These are phyloP conservation scores for Saccostrea cuccullata DNA, from an alignment of 1,140 invertebrate species.

Conservation along the genomic window DNA sequence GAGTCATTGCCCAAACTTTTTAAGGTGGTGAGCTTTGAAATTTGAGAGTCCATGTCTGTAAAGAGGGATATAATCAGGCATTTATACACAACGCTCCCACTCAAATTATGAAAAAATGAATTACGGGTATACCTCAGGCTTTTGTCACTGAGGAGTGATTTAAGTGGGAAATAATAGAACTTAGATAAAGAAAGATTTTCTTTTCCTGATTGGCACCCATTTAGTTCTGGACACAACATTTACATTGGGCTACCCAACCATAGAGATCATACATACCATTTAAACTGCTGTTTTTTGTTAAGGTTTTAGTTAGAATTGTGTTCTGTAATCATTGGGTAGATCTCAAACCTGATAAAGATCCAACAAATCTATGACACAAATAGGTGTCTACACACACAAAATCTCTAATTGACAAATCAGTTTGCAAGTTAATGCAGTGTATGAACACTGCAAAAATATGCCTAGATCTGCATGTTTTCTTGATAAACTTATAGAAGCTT, in stretches of 20 bases:
- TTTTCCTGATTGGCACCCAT: slow-evolving; percentile 32
- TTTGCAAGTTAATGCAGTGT: neutral
- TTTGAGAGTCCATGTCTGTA: neutral
- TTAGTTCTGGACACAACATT: neutral
- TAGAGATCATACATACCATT: slow-evolving; percentile 17
- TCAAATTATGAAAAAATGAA: slow-evolving; percentile 24
- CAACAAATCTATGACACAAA: slow-evolving; percentile 11
- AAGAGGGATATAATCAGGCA: slow-evolving; percentile 7
- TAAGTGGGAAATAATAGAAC: slow-evolving; percentile 28
- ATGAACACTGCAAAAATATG: neutral
- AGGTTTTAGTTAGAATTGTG: neutral
- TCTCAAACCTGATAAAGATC: slow-evolving; percentile 1
- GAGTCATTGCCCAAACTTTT: slow-evolving; percentile 20
- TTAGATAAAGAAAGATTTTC: slow-evolving; percentile 17
- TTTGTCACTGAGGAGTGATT: slow-evolving; percentile 15
- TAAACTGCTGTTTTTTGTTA: neutral
- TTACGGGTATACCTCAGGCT: neutral
- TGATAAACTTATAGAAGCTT: neutral
- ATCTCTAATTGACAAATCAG: neutral
- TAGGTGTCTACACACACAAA: slow-evolving; percentile 8
- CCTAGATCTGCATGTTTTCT: neutral
- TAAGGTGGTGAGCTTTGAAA: slow-evolving; percentile 16
- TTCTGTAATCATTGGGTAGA: neutral
- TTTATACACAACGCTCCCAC: neutral
- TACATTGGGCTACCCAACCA: neutral